These are phyloP conservation scores for Meloidogyne hapla DNA, from an alignment of 1,140 invertebrate species.

Conservation along the genomic window DNA sequence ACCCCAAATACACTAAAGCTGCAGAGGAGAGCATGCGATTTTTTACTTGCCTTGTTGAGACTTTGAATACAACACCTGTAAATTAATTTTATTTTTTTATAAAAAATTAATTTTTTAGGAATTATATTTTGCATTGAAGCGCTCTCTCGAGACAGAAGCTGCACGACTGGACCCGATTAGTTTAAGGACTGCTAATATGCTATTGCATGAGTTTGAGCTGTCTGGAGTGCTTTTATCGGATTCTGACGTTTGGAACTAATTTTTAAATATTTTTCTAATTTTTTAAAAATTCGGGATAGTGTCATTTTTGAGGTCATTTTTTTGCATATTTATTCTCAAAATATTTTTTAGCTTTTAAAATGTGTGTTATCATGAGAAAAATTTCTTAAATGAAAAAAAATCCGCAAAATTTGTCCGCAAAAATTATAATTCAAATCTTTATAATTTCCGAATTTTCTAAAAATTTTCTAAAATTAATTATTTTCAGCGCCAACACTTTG, in stretches of 20 bases:
- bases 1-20: constrained; percentile 29
- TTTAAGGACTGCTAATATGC: constrained; percentile 33
- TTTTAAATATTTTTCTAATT: background rate
- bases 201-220: constrained; percentile 51
- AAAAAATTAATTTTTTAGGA: constrained; percentile 25
- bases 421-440: too few species aligned
- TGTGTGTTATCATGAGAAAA: too few species aligned
- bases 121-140: constrained; percentile 37
- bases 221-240: constrained; percentile 50
- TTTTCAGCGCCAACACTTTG: constrained; percentile 45
- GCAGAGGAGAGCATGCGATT: constrained; percentile 44
- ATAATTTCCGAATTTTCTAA: constrained; percentile 15
- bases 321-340: too few species aligned
- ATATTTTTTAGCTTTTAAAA: too few species aligned
- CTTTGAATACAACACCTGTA: constrained; percentile 46
- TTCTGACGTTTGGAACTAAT: constrained; percentile 24
- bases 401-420: too few species aligned
- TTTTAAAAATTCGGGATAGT: too few species aligned
- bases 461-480: background rate
- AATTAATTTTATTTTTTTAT: background rate
- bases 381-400: too few species aligned
- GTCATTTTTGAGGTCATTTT: too few species aligned
- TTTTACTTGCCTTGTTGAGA: constrained; percentile 50
- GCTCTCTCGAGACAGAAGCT: constrained; percentile 35
- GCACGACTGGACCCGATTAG: constrained; percentile 35